Evolutionary conservation across 1,140 invertebrate species (phyloP).

Genomic region (Ectropis grisescens): DNA sequence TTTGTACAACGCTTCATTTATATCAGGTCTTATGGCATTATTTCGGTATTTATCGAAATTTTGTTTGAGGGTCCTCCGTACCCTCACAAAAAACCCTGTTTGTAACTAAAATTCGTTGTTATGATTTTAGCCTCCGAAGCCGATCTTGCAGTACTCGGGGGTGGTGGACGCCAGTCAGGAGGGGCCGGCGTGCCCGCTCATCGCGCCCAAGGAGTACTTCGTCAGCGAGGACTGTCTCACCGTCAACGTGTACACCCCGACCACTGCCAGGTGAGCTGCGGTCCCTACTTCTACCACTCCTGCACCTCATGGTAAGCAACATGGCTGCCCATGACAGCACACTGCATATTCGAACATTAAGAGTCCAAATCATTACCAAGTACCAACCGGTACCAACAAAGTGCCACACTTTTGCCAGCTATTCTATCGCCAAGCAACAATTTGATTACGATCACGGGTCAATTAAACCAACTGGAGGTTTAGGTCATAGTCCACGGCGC

Average conservation of each 20-base stretch:
- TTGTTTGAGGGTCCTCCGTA: no score
- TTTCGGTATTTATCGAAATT: no score
- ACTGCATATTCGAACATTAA: no score
- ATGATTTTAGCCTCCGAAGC: conserved; percentile 9
- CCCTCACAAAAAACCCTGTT: no score
- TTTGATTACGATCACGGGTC: neutral
- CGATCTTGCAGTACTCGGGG: conserved; percentile 2
- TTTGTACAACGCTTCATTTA: no score
- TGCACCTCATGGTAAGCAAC: neutral
- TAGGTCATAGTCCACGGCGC: no score
- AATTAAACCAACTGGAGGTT: neutral
- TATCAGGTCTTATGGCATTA: no score
- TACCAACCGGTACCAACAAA: no score
- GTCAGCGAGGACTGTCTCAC: conserved; percentile 76
- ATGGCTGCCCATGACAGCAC: neutral
- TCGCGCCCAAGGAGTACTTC: conserved; percentile 15
- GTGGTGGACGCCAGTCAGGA: conserved; percentile 16
- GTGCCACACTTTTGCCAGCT: neutral
- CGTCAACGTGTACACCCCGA: conserved; percentile 73
- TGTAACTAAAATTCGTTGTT: no score
- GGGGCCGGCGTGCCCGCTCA: conserved; percentile 17
- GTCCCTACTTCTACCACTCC: no score
- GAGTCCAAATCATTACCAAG: no score
- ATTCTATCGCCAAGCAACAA: neutral
- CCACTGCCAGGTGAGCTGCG: conserved; percentile 8